Conservation (phyloP, 2,797 vertebrate species). For the Argentina silus region DNA sequence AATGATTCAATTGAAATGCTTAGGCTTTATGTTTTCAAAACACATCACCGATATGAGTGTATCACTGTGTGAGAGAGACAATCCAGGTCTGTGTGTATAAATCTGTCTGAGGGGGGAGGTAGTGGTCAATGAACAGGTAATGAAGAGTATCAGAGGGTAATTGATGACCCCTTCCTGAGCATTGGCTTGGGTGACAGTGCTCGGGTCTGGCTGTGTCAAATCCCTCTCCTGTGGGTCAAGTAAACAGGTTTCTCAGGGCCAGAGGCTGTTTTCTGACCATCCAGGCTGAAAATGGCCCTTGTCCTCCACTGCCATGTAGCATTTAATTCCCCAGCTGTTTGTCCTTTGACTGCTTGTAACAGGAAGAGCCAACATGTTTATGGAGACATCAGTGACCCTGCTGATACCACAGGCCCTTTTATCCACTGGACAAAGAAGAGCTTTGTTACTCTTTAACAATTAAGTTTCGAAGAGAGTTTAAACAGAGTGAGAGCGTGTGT, state of each 20-base stretch:
- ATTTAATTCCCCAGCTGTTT: conserved; percentile 84
- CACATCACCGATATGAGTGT: no score
- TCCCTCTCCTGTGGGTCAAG: conserved; percentile 78
- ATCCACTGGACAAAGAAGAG: conserved; percentile 71
- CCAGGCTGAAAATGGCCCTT: conserved; percentile 87
- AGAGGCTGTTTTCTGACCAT: conserved; percentile 82
- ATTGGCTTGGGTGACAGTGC: conserved; percentile 70
- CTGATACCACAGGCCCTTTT: conserved; percentile 70
- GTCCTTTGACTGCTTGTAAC: conserved; percentile 83
- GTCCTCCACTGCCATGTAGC: conserved; percentile 81
- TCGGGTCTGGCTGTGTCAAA: conserved; percentile 69
- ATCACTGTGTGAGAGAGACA: no score
- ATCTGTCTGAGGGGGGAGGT: conserved; percentile 25
- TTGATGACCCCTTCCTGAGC: conserved; percentile 73
- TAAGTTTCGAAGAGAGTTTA: conserved; percentile 42
- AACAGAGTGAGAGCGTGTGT: no score
- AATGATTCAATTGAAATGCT: no score
- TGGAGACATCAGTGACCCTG: no score
- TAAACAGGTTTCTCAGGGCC: conserved; percentile 83
- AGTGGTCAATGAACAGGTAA: conserved; percentile 69
- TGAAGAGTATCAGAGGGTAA: conserved; percentile 76
- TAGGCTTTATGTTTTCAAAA: no score
- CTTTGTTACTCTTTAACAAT: conserved; percentile 80
- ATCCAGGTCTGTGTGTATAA: no score
- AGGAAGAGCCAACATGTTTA: conserved; percentile 84